Base-by-base conservation (phyloP, 1,140 invertebrate species). In the Chymomyza costata region DNA sequence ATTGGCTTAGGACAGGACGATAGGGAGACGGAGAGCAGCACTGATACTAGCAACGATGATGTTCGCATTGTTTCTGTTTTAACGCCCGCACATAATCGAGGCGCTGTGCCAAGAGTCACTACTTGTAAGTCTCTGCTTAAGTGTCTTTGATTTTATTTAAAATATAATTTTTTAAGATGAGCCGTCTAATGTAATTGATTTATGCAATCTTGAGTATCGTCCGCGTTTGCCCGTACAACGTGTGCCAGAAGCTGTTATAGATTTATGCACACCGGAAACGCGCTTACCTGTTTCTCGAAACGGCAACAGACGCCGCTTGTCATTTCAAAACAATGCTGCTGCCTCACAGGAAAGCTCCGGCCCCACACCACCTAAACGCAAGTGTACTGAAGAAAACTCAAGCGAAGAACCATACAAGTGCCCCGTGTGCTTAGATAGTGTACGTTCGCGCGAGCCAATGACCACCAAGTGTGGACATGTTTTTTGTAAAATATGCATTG, bases 391-490 rank as follows among this genome's bases (percentile, higher is more conserved):
- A 1, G 1, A 11, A 0, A 10, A 50, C 0, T 31, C 43, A 5
- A 7, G 2, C 0, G 56, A 55, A 0, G 52, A 46, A 3, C 8
- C 37, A 1, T 78, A 82, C 41, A 82, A 52, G 15, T 80, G 73
- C 6, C 74, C 73, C 0, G 56, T 80, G 11, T 80, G 73, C n/a
- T 11, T 80, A 17, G 76, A 82, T 0, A 3, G 14, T 0, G 67
- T 56, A 1, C 37, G 19, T 1, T n/a, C 3, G 0, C 60, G 56
- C 2, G 46, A 69, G 1, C 74, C 74, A 0, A 43, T 38, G 8
- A 34, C 76, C 8, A 80, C 73, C 10, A 56, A 53, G 11, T 80
- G 73, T 10, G 73, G 73, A 0, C 73, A 80, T 14, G 47, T 80
- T 10, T 80, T 80, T 10, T 80, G 73, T 18, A 57, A 50, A 0